Evolutionary conservation across 1,140 invertebrate species (phyloP).

Genomic region (Globodera rostochiensis): DNA sequence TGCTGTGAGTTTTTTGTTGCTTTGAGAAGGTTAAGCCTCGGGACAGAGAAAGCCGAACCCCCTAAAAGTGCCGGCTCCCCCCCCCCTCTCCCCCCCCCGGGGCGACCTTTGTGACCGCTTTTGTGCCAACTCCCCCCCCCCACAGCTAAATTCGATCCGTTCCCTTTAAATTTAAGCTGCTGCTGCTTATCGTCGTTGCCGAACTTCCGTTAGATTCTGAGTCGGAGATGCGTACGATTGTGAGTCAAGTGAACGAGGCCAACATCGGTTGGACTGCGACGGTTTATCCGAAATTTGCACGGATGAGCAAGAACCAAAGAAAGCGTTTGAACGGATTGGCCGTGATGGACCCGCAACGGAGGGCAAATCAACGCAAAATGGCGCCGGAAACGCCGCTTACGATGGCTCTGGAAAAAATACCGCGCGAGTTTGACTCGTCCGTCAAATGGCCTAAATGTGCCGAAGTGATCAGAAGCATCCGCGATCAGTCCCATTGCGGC

Average conservation of each 20-base stretch:
- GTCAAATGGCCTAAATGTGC: conserved; percentile 29
- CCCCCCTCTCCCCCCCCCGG: no score
- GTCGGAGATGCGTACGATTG: background rate
- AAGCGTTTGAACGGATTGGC: conserved; percentile 3
- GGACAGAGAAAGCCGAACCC: no score
- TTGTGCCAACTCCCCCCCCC: background rate
- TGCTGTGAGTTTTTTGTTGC: no score
- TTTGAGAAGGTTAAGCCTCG: no score
- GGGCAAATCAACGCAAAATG: background rate
- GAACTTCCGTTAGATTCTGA: background rate
- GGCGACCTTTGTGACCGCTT: no score
- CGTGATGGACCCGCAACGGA: background rate
- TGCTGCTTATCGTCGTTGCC: background rate
- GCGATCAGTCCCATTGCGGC: conserved; percentile 51
- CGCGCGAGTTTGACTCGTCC: conserved; percentile 24
- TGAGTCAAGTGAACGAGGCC: background rate
- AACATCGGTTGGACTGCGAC: background rate
- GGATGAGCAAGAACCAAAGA: background rate
- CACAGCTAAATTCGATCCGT: background rate
- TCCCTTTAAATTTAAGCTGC: background rate
- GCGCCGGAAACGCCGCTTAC: background rate
- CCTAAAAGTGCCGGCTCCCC: background rate
- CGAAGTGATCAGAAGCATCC: conserved; percentile 19
- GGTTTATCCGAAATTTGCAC: background rate
- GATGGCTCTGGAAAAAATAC: background rate